Conservation (phyloP, 2,888 invertebrate genomes). For the Lasioglossum zephyrum region DNA sequence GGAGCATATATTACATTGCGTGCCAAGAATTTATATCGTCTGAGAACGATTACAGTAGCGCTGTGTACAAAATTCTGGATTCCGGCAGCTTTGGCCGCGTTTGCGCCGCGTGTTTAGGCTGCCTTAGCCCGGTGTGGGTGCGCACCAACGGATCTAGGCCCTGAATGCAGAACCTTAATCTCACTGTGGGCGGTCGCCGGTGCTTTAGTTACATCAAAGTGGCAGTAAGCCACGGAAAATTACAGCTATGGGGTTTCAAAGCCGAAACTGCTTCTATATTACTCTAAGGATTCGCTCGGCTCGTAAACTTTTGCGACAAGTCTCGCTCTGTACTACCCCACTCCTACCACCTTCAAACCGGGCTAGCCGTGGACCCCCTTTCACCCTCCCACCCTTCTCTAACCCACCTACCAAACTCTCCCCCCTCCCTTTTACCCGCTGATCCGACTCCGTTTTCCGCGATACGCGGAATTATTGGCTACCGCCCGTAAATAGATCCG, state of each 20-base stretch:
- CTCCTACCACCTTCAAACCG: neutral
- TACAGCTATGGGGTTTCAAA: constrained; percentile 75
- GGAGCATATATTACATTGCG: constrained; percentile 29
- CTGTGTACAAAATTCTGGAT: constrained; percentile 62
- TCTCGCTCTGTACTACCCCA: constrained; percentile 24
- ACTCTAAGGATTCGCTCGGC: constrained; percentile 66
- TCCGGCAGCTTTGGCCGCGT: constrained; percentile 56
- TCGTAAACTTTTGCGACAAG: constrained; percentile 66
- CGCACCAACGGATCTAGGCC: constrained; percentile 23
- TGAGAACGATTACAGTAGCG: constrained; percentile 44
- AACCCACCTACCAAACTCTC: neutral
- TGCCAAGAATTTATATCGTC: constrained; percentile 53
- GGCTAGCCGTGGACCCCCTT: neutral
- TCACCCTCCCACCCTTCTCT: neutral
- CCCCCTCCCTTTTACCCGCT: neutral
- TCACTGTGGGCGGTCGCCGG: constrained; percentile 62
- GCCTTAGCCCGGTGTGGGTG: neutral
- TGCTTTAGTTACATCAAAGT: constrained; percentile 74
- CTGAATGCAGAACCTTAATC: constrained; percentile 68
- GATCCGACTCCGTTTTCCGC: constrained; percentile 19
- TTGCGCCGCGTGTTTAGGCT: constrained; percentile 57
- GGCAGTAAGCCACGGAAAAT: constrained; percentile 76
- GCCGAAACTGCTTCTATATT: constrained; percentile 73
- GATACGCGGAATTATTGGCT: constrained; percentile 40
- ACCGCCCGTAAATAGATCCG: constrained; percentile 11